Conservation (phyloP, 2,113 vertebrate genomes). For the Cyrtonyx montezumae region DNA sequence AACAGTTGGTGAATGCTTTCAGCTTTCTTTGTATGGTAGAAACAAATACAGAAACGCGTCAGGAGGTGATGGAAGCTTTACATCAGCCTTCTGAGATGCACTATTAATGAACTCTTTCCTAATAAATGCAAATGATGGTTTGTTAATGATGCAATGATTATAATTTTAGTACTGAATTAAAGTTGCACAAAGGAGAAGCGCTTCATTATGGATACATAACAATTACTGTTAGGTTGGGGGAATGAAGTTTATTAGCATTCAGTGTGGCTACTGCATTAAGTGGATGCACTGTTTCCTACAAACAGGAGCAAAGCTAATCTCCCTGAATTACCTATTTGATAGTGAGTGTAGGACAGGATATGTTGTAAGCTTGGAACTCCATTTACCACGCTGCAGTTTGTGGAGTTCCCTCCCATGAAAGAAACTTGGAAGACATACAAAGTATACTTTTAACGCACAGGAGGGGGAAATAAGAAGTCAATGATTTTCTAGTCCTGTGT, state of each 20-base stretch:
- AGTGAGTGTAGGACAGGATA: background rate
- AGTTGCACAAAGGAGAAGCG: background rate
- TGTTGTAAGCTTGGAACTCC: background rate
- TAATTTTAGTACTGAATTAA: constrained; percentile 8
- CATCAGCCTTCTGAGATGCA: background rate
- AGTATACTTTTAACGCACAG: background rate
- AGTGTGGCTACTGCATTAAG: background rate
- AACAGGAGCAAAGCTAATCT: background rate
- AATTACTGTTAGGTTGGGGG: background rate
- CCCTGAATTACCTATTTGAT: background rate
- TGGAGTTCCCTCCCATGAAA: background rate
- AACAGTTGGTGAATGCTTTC: background rate
- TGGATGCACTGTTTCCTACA: background rate
- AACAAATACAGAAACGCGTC: background rate
- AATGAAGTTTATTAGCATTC: background rate
- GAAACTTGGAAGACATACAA: background rate
- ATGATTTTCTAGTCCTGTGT: fast-evolving
- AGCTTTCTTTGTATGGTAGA: background rate
- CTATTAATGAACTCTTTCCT: constrained; percentile 4
- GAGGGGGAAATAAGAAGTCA: no score
- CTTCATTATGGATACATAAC: background rate
- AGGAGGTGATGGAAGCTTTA: background rate
- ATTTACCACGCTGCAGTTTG: background rate
- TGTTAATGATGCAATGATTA: background rate
- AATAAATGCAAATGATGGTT: background rate